Percentiles rank a stretch among this genome's conserved stretches.
Evolutionary conservation across 2,888 invertebrate species (phyloP).

Genomic region (Chelonus formosanus): DNA sequence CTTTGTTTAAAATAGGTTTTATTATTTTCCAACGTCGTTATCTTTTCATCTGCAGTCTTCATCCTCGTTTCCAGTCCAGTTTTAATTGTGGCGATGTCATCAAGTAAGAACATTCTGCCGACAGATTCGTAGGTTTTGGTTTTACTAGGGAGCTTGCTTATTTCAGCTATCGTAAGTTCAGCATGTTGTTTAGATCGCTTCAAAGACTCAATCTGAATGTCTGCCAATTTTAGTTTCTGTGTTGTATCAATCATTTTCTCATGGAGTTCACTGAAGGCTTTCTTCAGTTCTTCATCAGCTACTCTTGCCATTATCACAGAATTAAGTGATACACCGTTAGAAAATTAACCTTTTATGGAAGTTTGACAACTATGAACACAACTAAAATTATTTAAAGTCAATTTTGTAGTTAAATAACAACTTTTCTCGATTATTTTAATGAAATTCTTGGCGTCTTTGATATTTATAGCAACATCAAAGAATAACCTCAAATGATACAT

Average conservation of each 20-base stretch:
- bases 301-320: conserved; percentile 58
- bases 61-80: conserved; percentile 72
- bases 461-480: too few species aligned
- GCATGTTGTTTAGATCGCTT: conserved; percentile 76
- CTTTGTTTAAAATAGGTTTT: conserved; percentile 83
- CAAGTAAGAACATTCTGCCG: conserved; percentile 84
- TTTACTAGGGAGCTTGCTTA: conserved; percentile 70
- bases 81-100: conserved; percentile 73
- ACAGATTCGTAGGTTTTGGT: conserved; percentile 83
- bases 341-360: too few species aligned
- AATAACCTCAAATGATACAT: too few species aligned
- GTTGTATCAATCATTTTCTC: conserved; percentile 82
- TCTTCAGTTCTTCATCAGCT: conserved; percentile 71
- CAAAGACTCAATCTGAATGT: conserved; percentile 78
- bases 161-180: conserved; percentile 74
- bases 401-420: too few species aligned
- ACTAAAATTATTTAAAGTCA: too few species aligned
- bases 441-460: too few species aligned
- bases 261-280: conserved; percentile 85
- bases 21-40: conserved; percentile 77
- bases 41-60: conserved; percentile 71
- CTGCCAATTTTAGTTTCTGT: conserved; percentile 81
- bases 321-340: background rate
- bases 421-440: too few species aligned
- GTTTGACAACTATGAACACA: background rate